Base-by-base conservation (phyloP, 30 jellyfish, hydroid and myxozoan species). In the Chrysaora quinquecirrha region DNA sequence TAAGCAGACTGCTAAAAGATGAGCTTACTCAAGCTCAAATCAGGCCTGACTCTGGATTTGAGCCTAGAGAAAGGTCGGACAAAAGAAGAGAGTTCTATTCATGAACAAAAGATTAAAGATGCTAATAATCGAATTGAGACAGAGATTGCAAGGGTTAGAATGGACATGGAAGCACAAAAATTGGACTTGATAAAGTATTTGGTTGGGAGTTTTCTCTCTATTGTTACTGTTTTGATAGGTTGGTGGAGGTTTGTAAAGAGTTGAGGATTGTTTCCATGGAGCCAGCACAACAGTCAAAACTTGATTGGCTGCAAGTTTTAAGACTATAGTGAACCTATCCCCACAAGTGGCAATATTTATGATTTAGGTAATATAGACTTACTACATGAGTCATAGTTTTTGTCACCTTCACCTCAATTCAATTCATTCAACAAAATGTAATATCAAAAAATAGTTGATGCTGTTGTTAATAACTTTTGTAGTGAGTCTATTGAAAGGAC, bases 61-160 rank as follows among this genome's bases (percentile, higher is more conserved):
- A 88, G 90, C 23, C 66, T 88, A 34, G 97, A 88, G 48, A 88
- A 79, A 33, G 97, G 89, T 11, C 47, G 93, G 47, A 35, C 82
- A 1, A 83, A 77, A 0, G 97, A 88, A 48, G 93, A 88, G 54
- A 31, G 75, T 0, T 71, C 97, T 2, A 0, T 30, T 27, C 89
- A 73, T 28, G 90, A 88, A 29, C 97, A 88, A 78, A 73, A 60
- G 18, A 66, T 88, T 35, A 88, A 79, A 48, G 97, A 88, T 65
- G 82, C 97, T 0, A 79, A 88, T 54, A 88, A 88, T 69, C 69
- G 97, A 25, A 88, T 88, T 24, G 97, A 88, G 34, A 88, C 97
- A 9, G 97, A 88, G 64, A 64, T 88, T 21, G 97, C 97, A 2
- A 79, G 68, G 35, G 79, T 88, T 2, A 71, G 73, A 62, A 88